Evolutionary conservation across 2,113 vertebrate species (phyloP), one percentile per base, ranked within the genome.

Genomic region (Nicator chloris): DNA sequence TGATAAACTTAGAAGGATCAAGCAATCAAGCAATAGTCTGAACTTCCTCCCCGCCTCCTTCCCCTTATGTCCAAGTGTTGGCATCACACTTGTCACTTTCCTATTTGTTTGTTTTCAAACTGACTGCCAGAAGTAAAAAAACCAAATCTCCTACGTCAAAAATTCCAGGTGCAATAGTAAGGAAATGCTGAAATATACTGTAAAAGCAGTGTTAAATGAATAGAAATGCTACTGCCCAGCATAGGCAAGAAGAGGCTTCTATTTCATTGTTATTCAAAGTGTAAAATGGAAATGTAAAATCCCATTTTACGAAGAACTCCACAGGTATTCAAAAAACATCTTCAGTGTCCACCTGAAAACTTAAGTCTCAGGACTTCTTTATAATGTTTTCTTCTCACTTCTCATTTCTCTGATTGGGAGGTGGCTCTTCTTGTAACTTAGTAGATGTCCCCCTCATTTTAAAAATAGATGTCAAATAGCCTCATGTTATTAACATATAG

Each of bases 121-220:
- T 39, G 40, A 14, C 22, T 53, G 50, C 1, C 26, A 64, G 30
- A 35, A 22, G 45, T 33, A 4, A 90, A 68, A 61, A 14, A 9
- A 0, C 0, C 42, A 68, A 42, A 22, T 6, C 22, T 57, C 20
- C 0, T 6, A 12, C 14, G 17, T 31, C 16, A 42, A 85, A 66
- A 63, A 63, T 35, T 63, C 19, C 61, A 90, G 33, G 9, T n/a
- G 26, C 20, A 79, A 26, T 6, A 71, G 30, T 26, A 72, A 88
- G 9, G 15, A 71, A 68, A 82, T 15, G 10, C 24, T 47, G 15
- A 90, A 85, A 61, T 53, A 33, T 1, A 59, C 9, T 15, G 4
- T 13, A 60, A 78, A 27, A 80, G 11, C 42, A 75, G 15, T 14
- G 9, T 40, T 49, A 66, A 91, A 21, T 24, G 16, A 92, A 63